Evolutionary conservation across 2,888 invertebrate genomes (phyloP), one percentile per base, ranked within the genome.

Genomic region (Phyllotreta cruciferae): DNA sequence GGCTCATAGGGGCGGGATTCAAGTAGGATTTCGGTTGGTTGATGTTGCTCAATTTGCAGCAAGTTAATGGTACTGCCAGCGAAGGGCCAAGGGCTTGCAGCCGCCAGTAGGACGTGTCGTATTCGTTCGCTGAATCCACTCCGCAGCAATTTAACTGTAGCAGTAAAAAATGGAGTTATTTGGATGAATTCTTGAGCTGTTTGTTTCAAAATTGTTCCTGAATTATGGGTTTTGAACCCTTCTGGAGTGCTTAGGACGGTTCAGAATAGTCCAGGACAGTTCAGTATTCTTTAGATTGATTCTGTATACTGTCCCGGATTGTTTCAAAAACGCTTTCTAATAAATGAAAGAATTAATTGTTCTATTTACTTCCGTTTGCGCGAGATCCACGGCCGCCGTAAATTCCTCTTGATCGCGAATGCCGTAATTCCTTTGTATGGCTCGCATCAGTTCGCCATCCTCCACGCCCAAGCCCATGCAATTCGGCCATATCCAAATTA

Each of bases 31-130:
- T 79, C 0, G 82, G 81, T 39, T 85, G 84, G 50, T 82, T 78
- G 10, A 80, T 77, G 73, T 87, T 86, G 61, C 86, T 86, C 60
- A 92, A 84, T 44, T 83, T 80, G 78, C 93, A 93, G 62, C 78
- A 78, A 37, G 74, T 75, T 34, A 77, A 66, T 14, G 78, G 80
- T 38, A 82, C 74, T 56, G 80, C 75, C 41, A 79, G 85, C 0
- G 76, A 75, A 67, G 90, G 88, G 0, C 91, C 90, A 44, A 90
- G 85, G 66, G 90, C 85, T 73, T 90, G 88, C 53, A 92, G 81
- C 67, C 90, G 87, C 93, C 93, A 93, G 75, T 88, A 81, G 0
- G 93, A 91, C 70, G 90, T 90, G 74, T 91, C 91, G 80, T 91
- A 93, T 83, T 93, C 92, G 64, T 87, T 86, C 6, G 90, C 89